phyloP scores from a whole-genome alignment of 2,113 vertebrate species.

The Phyllostomus hastatus region DNA sequence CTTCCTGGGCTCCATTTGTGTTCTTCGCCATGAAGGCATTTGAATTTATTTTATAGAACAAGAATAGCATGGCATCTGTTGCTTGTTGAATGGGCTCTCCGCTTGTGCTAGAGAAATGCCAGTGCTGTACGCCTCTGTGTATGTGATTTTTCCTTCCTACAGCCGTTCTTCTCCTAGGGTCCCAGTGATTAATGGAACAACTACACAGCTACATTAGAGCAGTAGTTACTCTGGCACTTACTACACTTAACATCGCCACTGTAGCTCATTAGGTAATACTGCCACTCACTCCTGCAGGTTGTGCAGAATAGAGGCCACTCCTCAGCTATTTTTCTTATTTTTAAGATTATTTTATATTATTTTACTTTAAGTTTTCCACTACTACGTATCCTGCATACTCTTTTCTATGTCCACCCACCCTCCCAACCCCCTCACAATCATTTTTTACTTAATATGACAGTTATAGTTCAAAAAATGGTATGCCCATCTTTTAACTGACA shows the following conservation, averaged over 20 bases:
- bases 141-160: slow-evolving; percentile 9
- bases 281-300: neutral
- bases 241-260: slow-evolving; percentile 22
- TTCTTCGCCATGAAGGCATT: neutral
- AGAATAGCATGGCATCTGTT: slow-evolving; percentile 29
- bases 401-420: too few relatives aligned
- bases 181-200: slow-evolving; percentile 34
- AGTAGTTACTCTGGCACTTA: slow-evolving; percentile 17
- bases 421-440: too few relatives aligned
- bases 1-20: neutral
- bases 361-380: too few relatives aligned
- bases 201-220: neutral
- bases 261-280: neutral
- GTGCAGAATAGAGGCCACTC: neutral
- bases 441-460: neutral
- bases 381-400: too few relatives aligned
- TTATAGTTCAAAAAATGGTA: neutral
- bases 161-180: slow-evolving; percentile 36
- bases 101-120: slow-evolving; percentile 44
- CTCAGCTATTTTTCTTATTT: neutral
- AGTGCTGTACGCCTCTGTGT: neutral
- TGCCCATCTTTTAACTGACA: neutral
- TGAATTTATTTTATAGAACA: slow-evolving; percentile 14
- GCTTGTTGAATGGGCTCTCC: neutral
- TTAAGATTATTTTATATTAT: too few relatives aligned